Conservation (phyloP, 2,113 vertebrate species). For the Solea solea region DNA sequence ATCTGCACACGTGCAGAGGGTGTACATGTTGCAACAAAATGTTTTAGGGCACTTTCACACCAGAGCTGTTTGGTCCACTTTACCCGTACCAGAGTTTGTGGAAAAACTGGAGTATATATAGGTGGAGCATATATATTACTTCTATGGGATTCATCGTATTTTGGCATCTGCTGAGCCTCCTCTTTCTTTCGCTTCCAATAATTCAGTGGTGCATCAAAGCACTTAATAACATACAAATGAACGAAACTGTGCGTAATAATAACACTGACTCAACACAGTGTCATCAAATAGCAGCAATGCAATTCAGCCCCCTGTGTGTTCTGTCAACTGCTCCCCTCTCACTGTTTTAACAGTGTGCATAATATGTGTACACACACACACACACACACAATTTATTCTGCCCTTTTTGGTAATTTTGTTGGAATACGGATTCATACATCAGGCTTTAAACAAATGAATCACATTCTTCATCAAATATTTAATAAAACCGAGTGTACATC, state of each 20-base stretch:
- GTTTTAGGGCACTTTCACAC: too few species aligned
- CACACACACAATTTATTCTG: constrained; percentile 3
- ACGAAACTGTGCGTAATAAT: constrained; percentile 53
- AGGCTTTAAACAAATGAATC: constrained; percentile 21
- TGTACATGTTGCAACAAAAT: too few species aligned
- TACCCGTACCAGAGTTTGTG: too few species aligned
- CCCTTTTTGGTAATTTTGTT: constrained; percentile 20
- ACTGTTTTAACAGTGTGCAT: constrained; percentile 34
- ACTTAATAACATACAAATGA: constrained; percentile 52
- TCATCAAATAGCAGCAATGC: constrained; percentile 48
- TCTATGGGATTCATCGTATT: too few species aligned
- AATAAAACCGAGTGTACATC: constrained; percentile 14
- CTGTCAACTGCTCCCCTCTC: constrained; percentile 37
- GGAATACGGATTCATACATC: constrained; percentile 17
- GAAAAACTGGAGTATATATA: too few species aligned
- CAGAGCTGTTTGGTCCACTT: too few species aligned
- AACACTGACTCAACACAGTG: constrained; percentile 40
- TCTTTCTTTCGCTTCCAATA: constrained; percentile 15
- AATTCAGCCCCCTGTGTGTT: constrained; percentile 38
- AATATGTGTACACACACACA: not conserved
- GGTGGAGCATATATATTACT: too few species aligned
- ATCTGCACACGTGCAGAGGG: too few species aligned
- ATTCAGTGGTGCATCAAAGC: constrained; percentile 16
- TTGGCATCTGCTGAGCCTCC: not conserved
- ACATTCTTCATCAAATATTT: constrained; percentile 12